phyloP scores from a whole-genome alignment of 2,113 vertebrate species.

The Orientallactaga bullata region DNA sequence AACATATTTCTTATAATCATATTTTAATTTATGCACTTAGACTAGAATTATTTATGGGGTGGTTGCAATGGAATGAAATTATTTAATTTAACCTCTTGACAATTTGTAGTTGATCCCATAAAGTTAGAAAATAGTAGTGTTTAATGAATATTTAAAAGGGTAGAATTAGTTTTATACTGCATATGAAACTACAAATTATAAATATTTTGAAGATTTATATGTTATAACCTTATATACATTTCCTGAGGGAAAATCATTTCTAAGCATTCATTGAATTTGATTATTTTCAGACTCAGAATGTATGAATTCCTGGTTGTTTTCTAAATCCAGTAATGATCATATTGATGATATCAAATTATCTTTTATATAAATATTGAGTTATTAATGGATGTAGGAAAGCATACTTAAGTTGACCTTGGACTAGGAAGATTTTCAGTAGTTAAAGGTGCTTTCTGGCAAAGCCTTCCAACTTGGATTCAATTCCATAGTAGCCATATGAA shows the following conservation, averaged over 20 bases:
- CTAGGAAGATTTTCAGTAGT: no score
- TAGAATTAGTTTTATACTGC: not conserved
- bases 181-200: not conserved
- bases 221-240: not conserved
- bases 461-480: no score
- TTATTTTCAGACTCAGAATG: not conserved
- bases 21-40: constrained; percentile 13
- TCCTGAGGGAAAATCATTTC: not conserved
- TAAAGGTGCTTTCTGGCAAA: no score
- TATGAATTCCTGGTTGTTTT: not conserved
- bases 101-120: not conserved
- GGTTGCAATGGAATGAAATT: not conserved
- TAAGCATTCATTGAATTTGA: not conserved
- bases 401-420: not conserved
- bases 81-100: not conserved
- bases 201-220: not conserved
- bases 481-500: no score
- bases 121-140: not conserved
- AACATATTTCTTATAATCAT: not conserved
- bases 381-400: not conserved
- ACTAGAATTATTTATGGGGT: constrained; percentile 25
- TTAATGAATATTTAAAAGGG: constrained; percentile 12
- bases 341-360: not conserved
- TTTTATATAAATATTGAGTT: not conserved
- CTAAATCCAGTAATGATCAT: not conserved